phyloP scores from a whole-genome alignment of 2,888 invertebrate species.

The Parnassius glacialis region DNA sequence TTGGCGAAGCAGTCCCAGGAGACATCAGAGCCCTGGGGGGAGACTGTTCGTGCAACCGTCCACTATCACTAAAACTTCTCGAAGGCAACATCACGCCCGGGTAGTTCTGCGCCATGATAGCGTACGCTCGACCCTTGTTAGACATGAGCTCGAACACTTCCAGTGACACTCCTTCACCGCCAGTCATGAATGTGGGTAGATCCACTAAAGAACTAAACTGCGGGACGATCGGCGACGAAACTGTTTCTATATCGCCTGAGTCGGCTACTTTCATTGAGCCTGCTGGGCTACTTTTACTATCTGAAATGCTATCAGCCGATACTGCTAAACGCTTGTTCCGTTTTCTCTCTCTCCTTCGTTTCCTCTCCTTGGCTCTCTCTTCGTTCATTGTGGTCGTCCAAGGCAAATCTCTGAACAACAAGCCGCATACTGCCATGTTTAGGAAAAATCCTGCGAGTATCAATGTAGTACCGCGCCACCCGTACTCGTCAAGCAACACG shows the following conservation, averaged over 20 bases:
- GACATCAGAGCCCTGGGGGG: constrained; percentile 60
- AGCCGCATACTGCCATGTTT: constrained; percentile 90
- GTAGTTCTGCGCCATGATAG: constrained; percentile 87
- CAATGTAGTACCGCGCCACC: constrained; percentile 91
- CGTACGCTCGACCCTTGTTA: constrained; percentile 85
- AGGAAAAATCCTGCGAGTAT: constrained; percentile 90
- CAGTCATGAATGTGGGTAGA: constrained; percentile 90
- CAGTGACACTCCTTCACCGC: constrained; percentile 87
- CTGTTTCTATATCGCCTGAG: constrained; percentile 57
- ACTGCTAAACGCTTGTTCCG: constrained; percentile 80
- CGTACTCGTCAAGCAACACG: constrained; percentile 86
- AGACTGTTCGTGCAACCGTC: constrained; percentile 65
- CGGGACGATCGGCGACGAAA: constrained; percentile 65
- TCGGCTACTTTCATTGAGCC: constrained; percentile 75
- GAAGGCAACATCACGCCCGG: constrained; percentile 87
- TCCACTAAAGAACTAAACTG: constrained; percentile 90
- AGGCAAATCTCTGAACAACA: constrained; percentile 87
- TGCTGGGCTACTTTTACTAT: constrained; percentile 84
- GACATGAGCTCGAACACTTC: constrained; percentile 88
- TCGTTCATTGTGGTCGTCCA: constrained; percentile 82
- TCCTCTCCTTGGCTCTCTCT: constrained; percentile 83
- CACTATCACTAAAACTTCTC: constrained; percentile 86
- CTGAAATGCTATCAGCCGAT: constrained; percentile 86
- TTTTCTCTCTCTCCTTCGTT: constrained; percentile 81
- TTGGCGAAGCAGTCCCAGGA: constrained; percentile 48